Evolutionary conservation across 2,888 invertebrate species (phyloP).

Genomic region (Acleris cristana): DNA sequence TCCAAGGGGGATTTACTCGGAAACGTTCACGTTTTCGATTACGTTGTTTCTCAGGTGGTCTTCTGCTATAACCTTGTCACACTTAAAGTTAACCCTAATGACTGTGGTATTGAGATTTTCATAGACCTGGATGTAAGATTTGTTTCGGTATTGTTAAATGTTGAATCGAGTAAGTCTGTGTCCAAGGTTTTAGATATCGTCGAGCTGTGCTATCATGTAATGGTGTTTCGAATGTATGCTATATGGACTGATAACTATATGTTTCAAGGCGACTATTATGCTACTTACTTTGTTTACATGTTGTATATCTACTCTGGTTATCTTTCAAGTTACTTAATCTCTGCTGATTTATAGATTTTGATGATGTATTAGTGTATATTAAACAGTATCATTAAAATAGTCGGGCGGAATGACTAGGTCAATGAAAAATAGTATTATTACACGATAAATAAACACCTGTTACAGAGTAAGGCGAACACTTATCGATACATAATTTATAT

Average conservation of each 20-base stretch:
- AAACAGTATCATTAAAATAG: not conserved
- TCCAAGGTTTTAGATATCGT: conserved; percentile 19
- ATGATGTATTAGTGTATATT: not conserved
- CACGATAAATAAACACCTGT: conserved; percentile 25
- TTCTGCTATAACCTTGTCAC: conserved; percentile 75
- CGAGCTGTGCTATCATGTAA: conserved; percentile 46
- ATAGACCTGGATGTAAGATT: conserved; percentile 18
- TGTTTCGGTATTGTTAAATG: conserved; percentile 16
- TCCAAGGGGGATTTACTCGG: conserved; percentile 60
- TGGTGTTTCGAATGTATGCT: conserved; percentile 75
- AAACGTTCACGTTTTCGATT: conserved; percentile 61
- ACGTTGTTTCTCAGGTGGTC: conserved; percentile 73
- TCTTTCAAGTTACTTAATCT: conserved; percentile 10
- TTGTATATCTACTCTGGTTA: conserved; percentile 11
- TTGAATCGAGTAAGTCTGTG: conserved; percentile 9
- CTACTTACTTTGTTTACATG: conserved; percentile 49
- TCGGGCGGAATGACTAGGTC: conserved; percentile 1
- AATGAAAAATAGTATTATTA: conserved; percentile 19
- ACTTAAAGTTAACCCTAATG: conserved; percentile 55
- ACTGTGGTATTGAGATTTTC: conserved; percentile 23
- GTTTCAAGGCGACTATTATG: conserved; percentile 79
- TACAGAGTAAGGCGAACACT: conserved; percentile 19
- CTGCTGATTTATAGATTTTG: not conserved
- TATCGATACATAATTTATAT: conserved; percentile 22
- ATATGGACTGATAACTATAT: conserved; percentile 77